Evolutionary conservation across 2,113 vertebrate genomes (phyloP), one percentile per base, ranked within the genome.

Genomic region (Limnothrissa miodon): DNA sequence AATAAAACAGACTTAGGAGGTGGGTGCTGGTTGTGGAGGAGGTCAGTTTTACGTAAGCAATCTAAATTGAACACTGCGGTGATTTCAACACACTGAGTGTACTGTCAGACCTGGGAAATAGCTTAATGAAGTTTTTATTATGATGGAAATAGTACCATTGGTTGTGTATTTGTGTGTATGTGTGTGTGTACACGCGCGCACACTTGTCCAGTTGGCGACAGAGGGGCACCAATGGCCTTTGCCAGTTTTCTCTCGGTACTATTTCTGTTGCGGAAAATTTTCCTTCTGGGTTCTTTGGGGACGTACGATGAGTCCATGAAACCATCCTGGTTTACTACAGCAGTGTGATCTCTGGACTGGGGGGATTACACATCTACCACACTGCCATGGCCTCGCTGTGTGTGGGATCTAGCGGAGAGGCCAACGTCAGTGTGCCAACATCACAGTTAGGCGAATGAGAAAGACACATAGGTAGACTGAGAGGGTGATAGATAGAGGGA

Each of bases 181-280:
- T 74, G n/a, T 33, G 59, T 66, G 59, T 66, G 59, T 33, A n/a
- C n/a, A n/a, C n/a, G 17, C 82, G 83, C 66, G 84, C 78, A 84
- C 59, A 89, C 53, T 84, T 84, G 66, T 87, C 59, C 78, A 70
- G 21, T 88, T 80, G 83, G 91, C 87, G 88, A 87, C 90, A 87
- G 87, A 51, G 87, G 91, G 90, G 91, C 92, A 90, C 90, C 88
- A 89, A 21, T 8, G 79, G 23, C 84, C 83, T 53, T 15, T 84
- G 89, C 86, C 87, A 87, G 84, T 21, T 85, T 80, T 90, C 85
- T 85, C 85, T 83, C 83, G 85, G 88, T 78, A 84, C 88, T 92
- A 92, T 94, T 93, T 92, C 88, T 89, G 90, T 84, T 78, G 45
- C 44, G 85, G 92, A 93, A 93, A 93, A 90, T 86, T 93, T 93